phyloP scores from a whole-genome alignment of 2,113 vertebrate genomes.

The Leucosticte australis region DNA sequence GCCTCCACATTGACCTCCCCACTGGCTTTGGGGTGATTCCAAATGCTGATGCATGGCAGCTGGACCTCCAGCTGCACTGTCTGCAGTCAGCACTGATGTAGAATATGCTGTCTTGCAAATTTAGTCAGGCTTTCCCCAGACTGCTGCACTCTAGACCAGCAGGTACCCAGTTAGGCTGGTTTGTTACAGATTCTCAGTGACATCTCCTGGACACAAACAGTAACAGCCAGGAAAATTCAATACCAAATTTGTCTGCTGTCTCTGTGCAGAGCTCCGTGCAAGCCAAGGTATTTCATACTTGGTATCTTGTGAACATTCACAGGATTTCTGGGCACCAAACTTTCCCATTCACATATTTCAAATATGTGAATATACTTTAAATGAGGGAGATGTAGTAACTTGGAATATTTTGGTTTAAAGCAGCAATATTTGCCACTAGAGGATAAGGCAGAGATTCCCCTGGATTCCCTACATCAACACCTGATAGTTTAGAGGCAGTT shows the following conservation, averaged over 20 bases:
- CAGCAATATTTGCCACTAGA: not conserved
- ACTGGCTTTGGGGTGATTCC: not conserved
- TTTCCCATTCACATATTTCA: not conserved
- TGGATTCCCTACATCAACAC: not conserved
- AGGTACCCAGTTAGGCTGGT: not conserved
- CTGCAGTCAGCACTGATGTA: not conserved
- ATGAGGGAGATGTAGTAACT: not conserved
- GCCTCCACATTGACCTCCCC: not conserved
- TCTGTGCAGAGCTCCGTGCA: not conserved
- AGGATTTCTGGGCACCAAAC: not conserved
- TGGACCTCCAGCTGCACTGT: not conserved
- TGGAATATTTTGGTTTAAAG: not conserved
- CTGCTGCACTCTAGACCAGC: not conserved
- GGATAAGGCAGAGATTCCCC: not conserved
- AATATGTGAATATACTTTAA: not conserved
- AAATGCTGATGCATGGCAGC: not conserved
- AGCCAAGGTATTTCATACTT: not conserved
- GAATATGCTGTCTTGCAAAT: not conserved
- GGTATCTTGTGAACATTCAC: not conserved
- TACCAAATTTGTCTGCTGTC: not conserved
- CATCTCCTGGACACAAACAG: constrained; percentile 36
- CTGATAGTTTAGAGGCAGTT: not conserved
- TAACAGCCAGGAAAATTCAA: not conserved
- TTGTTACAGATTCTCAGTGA: constrained; percentile 13
- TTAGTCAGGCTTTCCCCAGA: not conserved